Conservation (phyloP, 2,797 vertebrate species). For the Pangasius mekongensis region DNA sequence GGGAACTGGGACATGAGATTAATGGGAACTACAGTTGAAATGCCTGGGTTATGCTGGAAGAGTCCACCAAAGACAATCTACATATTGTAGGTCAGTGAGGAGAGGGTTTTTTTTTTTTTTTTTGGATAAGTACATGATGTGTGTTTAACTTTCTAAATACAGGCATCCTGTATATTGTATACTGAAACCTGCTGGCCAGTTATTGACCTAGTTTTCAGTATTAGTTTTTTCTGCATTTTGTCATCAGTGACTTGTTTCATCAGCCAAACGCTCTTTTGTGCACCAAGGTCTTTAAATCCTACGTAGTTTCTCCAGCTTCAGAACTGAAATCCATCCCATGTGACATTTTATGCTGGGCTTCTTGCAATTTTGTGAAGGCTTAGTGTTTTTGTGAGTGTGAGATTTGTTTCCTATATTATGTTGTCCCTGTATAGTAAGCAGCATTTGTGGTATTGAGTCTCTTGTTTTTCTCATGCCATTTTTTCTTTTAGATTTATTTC, state of each 20-base stretch:
- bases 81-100: neutral
- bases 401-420: conserved; percentile 18
- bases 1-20: too few relatives aligned
- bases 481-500: conserved; percentile 14
- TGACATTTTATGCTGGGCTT: neutral
- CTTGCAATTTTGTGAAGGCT: neutral
- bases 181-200: conserved; percentile 19
- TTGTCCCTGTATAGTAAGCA: neutral
- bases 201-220: neutral
- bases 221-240: neutral
- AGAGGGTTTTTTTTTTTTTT: neutral
- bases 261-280: neutral
- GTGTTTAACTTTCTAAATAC: neutral
- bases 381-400: conserved; percentile 28
- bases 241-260: neutral
- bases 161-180: neutral
- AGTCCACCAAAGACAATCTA: neutral
- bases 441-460: conserved; percentile 16
- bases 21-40: neutral
- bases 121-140: neutral
- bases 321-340: neutral
- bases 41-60: neutral
- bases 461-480: conserved; percentile 1
- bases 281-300: neutral
- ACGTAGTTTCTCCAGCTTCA: neutral